Base-by-base conservation (phyloP, 2,797 vertebrate species). In the Syndactyla subalaris region DNA sequence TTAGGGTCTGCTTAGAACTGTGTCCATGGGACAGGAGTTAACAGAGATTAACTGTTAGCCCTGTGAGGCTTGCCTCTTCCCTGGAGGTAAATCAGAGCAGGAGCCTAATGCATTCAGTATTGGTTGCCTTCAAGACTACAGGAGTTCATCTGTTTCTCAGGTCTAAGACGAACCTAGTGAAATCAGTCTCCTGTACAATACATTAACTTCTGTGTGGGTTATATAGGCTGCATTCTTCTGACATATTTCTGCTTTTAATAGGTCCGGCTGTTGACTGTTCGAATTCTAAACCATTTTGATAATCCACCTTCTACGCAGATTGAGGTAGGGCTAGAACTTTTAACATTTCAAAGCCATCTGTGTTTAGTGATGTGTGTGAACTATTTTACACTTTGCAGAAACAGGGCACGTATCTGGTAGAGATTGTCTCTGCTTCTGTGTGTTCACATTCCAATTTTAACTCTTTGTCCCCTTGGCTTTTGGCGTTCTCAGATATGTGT, bases 231-330 rank as follows among this genome's bases (percentile, higher is more conserved):
- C 34, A 9, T 26, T 21, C 32, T 13, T 91, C 93, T 97, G 68
- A 96, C 66, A 15, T 36, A 3, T 36, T 95, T 97, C 77, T 41
- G 24, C 55, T 95, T 95, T 52, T 66, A 49, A 71, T 92, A 99
- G 99, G 98, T 99, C 93, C 99, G 99, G 10, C 98, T 99, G 12
- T 97, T 99, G 97, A 99, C 99, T 14, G 79, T 99, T 96, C 98
- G 99, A 96, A 99, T 99, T 95, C 98, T 99, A 92, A 99, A 98
- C 83, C 98, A 99, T 94, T 99, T 99, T 97, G 98, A 98, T 87
- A 97, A 98, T 23, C 96, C 90, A 24, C 97, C 99, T 97, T 97
- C 98, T 8, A 71, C 93, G 30, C 92, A 93, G 63, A 21, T 88
- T 27, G 98, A 99, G 99, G 99, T 99, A 98, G 59, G 93, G 45